Conservation (phyloP, 92 coral and sea anemone genomes). For the Chrysogorgia sp. region DNA sequence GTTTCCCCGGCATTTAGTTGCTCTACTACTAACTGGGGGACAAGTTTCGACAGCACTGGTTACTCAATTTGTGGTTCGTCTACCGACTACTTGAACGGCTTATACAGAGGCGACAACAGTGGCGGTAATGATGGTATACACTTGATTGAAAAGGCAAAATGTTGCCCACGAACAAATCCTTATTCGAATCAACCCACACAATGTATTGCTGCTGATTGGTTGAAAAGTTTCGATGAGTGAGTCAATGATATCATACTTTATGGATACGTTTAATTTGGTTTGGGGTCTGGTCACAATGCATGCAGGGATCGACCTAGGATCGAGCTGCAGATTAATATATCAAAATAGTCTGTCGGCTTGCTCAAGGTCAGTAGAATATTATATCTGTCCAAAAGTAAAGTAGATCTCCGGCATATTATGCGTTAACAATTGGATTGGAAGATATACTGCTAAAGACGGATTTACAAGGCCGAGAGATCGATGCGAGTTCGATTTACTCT, state of each 20-base stretch:
- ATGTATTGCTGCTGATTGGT: slow-evolving; percentile 63
- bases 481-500: too few species aligned
- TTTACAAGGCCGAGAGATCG: too few species aligned
- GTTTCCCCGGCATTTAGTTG: slow-evolving; percentile 3
- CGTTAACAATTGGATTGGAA: too few species aligned
- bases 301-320: too few species aligned
- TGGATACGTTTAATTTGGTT: background rate
- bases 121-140: slow-evolving; percentile 25
- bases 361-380: too few species aligned
- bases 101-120: slow-evolving; percentile 44
- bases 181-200: slow-evolving; percentile 48
- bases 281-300: too few species aligned
- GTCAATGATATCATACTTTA: background rate
- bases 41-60: slow-evolving; percentile 57
- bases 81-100: slow-evolving; percentile 50
- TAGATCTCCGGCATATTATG: too few species aligned
- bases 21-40: slow-evolving; percentile 56
- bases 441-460: too few species aligned
- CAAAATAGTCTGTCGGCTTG: too few species aligned
- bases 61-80: slow-evolving; percentile 47
- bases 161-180: slow-evolving; percentile 60
- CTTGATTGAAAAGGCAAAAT: slow-evolving; percentile 54
- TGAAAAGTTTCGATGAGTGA: slow-evolving; percentile 52
- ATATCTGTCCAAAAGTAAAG: too few species aligned
- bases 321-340: too few species aligned